Evolutionary conservation across 2,113 vertebrate genomes (phyloP).

Genomic region (Reinhardtius hippoglossoides): DNA sequence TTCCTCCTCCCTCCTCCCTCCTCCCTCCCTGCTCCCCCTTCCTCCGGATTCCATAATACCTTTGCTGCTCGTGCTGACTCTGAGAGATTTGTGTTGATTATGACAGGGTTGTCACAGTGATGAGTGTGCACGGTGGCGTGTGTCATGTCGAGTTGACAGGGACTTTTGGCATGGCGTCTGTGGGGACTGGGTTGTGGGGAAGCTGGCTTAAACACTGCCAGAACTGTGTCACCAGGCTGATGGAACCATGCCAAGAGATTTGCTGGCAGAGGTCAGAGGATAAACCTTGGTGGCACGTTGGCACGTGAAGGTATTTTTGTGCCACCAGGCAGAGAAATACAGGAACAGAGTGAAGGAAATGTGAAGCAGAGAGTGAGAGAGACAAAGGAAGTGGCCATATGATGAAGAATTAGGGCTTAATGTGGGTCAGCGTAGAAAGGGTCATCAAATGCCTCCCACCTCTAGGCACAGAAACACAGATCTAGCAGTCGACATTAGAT

Average conservation of each 20-base stretch:
- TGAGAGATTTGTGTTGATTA: conserved; percentile 78
- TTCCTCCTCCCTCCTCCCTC: conserved; percentile 49
- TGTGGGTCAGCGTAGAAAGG: conserved; percentile 36
- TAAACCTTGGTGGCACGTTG: conserved; percentile 46
- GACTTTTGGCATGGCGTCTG: conserved; percentile 63
- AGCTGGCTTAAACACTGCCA: conserved; percentile 46
- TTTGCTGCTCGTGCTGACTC: conserved; percentile 81
- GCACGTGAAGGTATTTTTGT: conserved; percentile 26
- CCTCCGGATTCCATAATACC: conserved; percentile 62
- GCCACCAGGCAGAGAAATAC: conserved; percentile 13
- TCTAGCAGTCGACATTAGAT: conserved; percentile 75
- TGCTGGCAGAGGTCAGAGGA: conserved; percentile 53
- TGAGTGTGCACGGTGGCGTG: conserved; percentile 68
- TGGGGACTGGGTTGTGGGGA: conserved; percentile 47
- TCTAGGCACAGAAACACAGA: conserved; percentile 62
- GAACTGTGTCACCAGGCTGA: conserved; percentile 71
- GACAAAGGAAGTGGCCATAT: background rate
- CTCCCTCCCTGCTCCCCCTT: conserved; percentile 14
- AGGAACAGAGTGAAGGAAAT: background rate
- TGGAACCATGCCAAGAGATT: conserved; percentile 74
- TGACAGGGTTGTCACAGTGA: conserved; percentile 80
- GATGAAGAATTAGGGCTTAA: conserved; percentile 11
- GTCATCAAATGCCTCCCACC: conserved; percentile 54
- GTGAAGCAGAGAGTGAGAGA: background rate
- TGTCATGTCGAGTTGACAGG: conserved; percentile 73